Conservation (phyloP, 1,140 invertebrate genomes). For the Chymomyza costata region DNA sequence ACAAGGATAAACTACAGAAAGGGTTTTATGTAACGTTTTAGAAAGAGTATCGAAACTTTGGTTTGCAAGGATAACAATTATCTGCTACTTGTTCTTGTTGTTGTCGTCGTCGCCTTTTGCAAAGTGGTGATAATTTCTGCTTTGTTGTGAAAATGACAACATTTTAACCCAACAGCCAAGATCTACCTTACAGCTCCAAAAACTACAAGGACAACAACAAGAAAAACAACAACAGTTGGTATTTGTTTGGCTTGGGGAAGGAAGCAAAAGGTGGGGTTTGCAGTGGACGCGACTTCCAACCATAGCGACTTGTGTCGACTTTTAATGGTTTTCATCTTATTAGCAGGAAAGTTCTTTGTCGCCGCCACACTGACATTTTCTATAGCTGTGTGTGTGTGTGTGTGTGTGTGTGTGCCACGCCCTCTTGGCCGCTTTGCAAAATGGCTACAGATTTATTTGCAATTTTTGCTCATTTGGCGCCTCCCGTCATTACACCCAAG, state of each 20-base stretch:
- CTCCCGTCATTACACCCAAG: background rate
- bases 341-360: conserved; percentile 73
- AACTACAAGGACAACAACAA: no score
- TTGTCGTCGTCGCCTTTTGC: conserved; percentile 56
- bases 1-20: no score
- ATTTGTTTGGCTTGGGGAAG: no score
- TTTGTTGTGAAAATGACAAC: conserved; percentile 71
- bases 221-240: no score
- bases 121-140: conserved; percentile 74
- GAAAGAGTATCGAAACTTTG: no score
- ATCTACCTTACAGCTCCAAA: conserved; percentile 4
- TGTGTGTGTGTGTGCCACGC: conserved; percentile 1
- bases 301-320: conserved; percentile 53
- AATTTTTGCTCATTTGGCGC: conserved; percentile 61
- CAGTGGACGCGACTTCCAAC: conserved; percentile 41
- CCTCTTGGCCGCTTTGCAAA: conserved; percentile 22
- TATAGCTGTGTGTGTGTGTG: background rate
- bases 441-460: conserved; percentile 73
- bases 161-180: conserved; percentile 50
- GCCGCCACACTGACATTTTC: conserved; percentile 25
- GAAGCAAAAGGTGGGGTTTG: conserved; percentile 36
- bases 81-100: conserved; percentile 10
- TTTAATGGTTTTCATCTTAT: conserved; percentile 72
- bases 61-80: no score
- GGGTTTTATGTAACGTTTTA: no score